Percentiles rank a stretch among this genome's conserved stretches.
These are phyloP conservation scores for Nerophis lumbriciformis DNA, from an alignment of 2,113 vertebrate genomes.

Conservation along the genomic window DNA sequence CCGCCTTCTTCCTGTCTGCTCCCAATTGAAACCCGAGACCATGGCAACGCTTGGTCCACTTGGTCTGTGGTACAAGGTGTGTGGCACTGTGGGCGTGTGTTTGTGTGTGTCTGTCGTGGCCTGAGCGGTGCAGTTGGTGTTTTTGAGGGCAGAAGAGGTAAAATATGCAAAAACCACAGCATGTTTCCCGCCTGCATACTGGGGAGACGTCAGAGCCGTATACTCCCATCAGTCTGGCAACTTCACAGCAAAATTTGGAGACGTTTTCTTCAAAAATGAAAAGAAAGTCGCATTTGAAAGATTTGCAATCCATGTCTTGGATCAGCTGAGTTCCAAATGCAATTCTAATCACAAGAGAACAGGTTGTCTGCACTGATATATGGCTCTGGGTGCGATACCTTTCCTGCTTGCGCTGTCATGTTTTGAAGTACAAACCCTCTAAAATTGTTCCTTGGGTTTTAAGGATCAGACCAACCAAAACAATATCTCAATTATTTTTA, in stretches of 20 bases:
- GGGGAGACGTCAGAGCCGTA: slow-evolving; percentile 49
- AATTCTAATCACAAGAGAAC: not conserved
- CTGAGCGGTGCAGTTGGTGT: slow-evolving; percentile 47
- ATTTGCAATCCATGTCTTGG: not conserved
- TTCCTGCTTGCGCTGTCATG: slow-evolving; percentile 60
- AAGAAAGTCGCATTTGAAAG: too few species aligned
- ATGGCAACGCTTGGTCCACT: not conserved
- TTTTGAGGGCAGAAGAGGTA: slow-evolving; percentile 49
- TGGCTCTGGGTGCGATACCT: slow-evolving; percentile 42
- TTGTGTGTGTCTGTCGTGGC: slow-evolving; percentile 23
- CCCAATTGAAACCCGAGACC: not conserved
- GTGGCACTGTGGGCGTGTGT: slow-evolving; percentile 16
- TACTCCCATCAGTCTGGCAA: slow-evolving; percentile 49
- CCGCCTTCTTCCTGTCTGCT: not conserved
- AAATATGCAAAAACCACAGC: slow-evolving; percentile 31
- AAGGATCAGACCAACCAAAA: slow-evolving; percentile 9
- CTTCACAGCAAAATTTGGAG: not conserved
- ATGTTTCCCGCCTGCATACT: slow-evolving; percentile 45
- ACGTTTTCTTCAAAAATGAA: too few species aligned
- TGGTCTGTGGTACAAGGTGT: slow-evolving; percentile 14
- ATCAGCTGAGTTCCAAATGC: not conserved
- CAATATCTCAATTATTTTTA: slow-evolving; percentile 24
- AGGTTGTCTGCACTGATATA: slow-evolving; percentile 48
- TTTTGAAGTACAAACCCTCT: slow-evolving; percentile 29
- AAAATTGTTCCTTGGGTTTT: slow-evolving; percentile 22